Percentiles rank a stretch among this genome's conserved stretches.
phyloP scores from a whole-genome alignment of 2,888 invertebrate genomes.

The Scaptomyza parva region DNA sequence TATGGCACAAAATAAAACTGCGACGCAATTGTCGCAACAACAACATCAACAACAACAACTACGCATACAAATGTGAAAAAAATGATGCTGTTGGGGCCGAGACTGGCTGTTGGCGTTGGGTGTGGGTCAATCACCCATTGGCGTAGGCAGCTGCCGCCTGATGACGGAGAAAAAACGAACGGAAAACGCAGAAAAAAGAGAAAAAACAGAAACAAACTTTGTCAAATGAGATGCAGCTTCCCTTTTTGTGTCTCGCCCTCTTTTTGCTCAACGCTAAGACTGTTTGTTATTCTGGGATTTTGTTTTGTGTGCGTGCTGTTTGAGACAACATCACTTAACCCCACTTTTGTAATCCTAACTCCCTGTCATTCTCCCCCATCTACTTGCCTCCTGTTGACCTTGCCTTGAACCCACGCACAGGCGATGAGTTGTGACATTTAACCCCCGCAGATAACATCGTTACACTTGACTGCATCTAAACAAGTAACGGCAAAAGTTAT shows the following conservation, averaged over 20 bases:
- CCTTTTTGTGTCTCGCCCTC: neutral
- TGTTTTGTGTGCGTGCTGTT: constrained; percentile 1
- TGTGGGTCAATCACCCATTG: constrained; percentile 47
- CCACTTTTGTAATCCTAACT: neutral
- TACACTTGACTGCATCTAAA: constrained; percentile 17
- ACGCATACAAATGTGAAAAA: constrained; percentile 12
- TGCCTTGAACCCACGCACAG: constrained; percentile 30
- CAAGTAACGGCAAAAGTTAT: neutral
- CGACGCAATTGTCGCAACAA: constrained; percentile 55
- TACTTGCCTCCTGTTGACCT: constrained; percentile 38
- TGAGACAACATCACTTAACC: constrained; percentile 15
- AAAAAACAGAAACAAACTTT: neutral
- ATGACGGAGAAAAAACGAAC: neutral
- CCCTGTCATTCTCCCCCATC: neutral
- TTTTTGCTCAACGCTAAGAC: neutral
- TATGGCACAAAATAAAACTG: constrained; percentile 27
- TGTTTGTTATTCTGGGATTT: neutral
- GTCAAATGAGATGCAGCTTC: constrained; percentile 30
- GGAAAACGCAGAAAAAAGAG: neutral
- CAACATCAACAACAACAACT: too few species aligned
- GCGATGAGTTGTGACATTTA: constrained; percentile 47
- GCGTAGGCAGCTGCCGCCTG: neutral
- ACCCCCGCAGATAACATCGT: constrained; percentile 28
- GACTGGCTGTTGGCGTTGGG: constrained; percentile 3
- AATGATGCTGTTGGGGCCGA: constrained; percentile 13